A percentile compares a stretch with the other conserved stretches of the same genome.
phyloP scores from a whole-genome alignment of 2,113 vertebrate genomes.

The Ochotona princeps region DNA sequence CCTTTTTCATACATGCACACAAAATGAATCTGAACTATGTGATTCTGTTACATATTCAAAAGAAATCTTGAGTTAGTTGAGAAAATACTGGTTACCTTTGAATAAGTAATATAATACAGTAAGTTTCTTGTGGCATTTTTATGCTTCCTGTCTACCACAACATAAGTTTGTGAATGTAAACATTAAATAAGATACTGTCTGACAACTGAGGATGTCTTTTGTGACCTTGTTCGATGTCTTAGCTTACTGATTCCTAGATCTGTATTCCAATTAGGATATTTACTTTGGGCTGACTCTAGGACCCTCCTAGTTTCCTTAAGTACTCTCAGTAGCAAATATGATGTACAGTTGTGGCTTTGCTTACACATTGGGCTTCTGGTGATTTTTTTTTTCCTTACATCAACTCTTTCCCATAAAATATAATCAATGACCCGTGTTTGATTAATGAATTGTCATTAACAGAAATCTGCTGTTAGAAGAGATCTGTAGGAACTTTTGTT shows the following conservation, averaged over 20 bases:
- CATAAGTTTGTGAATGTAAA: too few species aligned
- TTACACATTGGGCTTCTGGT: not conserved
- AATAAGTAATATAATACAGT: too few species aligned
- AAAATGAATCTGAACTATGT: not conserved
- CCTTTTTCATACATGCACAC: not conserved
- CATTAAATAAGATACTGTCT: not conserved
- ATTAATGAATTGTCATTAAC: not conserved
- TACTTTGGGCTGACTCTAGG: not conserved
- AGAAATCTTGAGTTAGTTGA: not conserved
- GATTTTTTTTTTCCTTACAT: not conserved
- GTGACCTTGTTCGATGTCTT: not conserved
- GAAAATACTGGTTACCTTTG: too few species aligned
- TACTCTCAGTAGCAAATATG: not conserved
- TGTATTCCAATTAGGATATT: not conserved
- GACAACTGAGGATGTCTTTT: not conserved
- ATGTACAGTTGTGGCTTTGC: not conserved
- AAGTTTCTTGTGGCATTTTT: too few species aligned
- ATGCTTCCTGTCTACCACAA: too few species aligned
- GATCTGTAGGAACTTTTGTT: not conserved
- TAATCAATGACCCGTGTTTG: not conserved
- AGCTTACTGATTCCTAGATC: not conserved
- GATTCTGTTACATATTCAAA: not conserved
- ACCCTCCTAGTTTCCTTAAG: not conserved
- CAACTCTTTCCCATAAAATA: not conserved
- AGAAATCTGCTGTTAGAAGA: not conserved